These are phyloP conservation scores for Tanaodytes sp. DNA, from an alignment of 2,888 invertebrate species.

Conservation along the genomic window DNA sequence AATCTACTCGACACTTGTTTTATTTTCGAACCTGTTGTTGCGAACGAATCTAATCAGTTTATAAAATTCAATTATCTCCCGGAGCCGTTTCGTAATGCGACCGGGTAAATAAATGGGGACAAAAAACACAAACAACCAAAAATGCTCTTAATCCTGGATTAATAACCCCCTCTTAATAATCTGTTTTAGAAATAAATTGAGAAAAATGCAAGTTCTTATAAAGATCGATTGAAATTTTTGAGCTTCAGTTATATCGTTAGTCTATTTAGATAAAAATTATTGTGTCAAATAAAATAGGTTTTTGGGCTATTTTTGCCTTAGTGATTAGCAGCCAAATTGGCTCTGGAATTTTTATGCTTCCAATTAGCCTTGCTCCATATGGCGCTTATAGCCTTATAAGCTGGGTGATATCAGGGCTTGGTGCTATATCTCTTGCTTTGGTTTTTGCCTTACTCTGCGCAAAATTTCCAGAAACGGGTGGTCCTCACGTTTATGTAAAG, in stretches of 20 bases:
- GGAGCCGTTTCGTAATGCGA: too few species aligned
- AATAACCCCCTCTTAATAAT: slow-evolving; percentile 1
- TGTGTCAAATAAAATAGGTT: slow-evolving; percentile 27
- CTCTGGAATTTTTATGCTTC: slow-evolving; percentile 27
- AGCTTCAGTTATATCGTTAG: slow-evolving; percentile 20
- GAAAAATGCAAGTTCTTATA: slow-evolving; percentile 13
- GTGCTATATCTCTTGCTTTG: slow-evolving; percentile 27
- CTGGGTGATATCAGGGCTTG: slow-evolving; percentile 27
- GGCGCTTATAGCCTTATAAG: slow-evolving; percentile 22
- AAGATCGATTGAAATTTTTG: slow-evolving; percentile 22
- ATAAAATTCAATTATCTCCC: too few species aligned
- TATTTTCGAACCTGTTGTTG: too few species aligned
- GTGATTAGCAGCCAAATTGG: slow-evolving; percentile 25
- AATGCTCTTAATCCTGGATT: slow-evolving; percentile 4
- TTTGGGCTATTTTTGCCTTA: slow-evolving; percentile 30
- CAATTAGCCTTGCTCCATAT: slow-evolving; percentile 26
- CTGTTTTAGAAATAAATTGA: slow-evolving; percentile 13
- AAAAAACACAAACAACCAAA: slow-evolving; percentile 5
- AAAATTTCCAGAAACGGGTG: slow-evolving; percentile 29
- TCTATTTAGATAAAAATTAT: slow-evolving; percentile 19
- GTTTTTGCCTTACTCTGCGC: slow-evolving; percentile 26
- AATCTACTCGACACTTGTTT: too few species aligned
- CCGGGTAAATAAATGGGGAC: too few species aligned
- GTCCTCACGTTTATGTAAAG: slow-evolving; percentile 26
- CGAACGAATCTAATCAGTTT: too few species aligned